Percentiles rank a stretch among this genome's conserved stretches.
Conservation (phyloP, 1,140 invertebrate genomes). For the Trichogramma pretiosum region DNA sequence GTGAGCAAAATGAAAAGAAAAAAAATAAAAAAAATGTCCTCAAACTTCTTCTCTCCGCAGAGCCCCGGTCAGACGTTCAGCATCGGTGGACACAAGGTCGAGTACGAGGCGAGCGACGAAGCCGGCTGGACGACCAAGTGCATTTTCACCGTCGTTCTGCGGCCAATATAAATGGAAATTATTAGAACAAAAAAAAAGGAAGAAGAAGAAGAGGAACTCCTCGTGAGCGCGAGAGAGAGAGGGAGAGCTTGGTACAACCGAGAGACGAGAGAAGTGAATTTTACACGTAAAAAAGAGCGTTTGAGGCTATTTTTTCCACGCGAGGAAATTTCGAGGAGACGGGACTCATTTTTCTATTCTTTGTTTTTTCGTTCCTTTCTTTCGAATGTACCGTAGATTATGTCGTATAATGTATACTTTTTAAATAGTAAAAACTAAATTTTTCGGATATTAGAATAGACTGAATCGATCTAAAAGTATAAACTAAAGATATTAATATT, state of each 20-base stretch:
- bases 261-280: too few relatives aligned
- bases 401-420: too few relatives aligned
- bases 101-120: slow-evolving; percentile 42
- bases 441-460: too few relatives aligned
- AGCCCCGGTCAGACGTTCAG: slow-evolving; percentile 36
- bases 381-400: too few relatives aligned
- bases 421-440: too few relatives aligned
- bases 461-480: too few relatives aligned
- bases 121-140: slow-evolving; percentile 44
- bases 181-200: neutral
- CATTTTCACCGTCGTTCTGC: slow-evolving; percentile 38
- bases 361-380: too few relatives aligned
- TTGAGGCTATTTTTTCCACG: too few relatives aligned
- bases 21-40: neutral
- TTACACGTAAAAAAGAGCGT: too few relatives aligned
- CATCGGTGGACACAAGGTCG: slow-evolving; percentile 37
- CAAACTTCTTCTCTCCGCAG: slow-evolving; percentile 33
- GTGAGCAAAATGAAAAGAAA: neutral
- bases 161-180: slow-evolving; percentile 42
- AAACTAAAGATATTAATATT: too few relatives aligned
- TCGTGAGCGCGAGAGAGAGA: neutral
- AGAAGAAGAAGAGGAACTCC: neutral
- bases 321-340: too few relatives aligned
- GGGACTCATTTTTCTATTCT: too few relatives aligned
- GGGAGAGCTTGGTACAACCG: neutral